A percentile compares a stretch with the other conserved stretches of the same genome.
phyloP scores from a whole-genome alignment of 2,113 vertebrate genomes.

The Neofelis nebulosa region DNA sequence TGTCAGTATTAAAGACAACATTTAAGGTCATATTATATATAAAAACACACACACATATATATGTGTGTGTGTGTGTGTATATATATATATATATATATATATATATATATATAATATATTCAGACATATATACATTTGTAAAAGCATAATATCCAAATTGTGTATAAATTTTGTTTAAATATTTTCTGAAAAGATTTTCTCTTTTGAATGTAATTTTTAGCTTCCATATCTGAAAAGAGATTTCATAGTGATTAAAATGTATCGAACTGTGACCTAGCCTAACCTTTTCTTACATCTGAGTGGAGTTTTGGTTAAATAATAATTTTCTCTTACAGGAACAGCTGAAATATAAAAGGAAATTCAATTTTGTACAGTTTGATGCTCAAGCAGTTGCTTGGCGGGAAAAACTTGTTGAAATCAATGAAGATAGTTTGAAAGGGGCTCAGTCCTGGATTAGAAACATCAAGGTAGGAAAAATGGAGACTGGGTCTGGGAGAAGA shows the following conservation, averaged over 20 bases:
- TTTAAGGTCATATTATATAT: neutral
- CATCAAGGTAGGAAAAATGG: conserved; percentile 85
- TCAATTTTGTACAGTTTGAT: conserved; percentile 90
- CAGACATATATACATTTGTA: neutral
- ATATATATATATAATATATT: neutral
- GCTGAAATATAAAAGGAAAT: conserved; percentile 85
- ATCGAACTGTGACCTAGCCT: neutral
- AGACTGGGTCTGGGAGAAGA: neutral
- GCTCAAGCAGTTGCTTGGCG: conserved; percentile 85
- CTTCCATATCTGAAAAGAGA: conserved; percentile 33
- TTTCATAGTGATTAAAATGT: neutral
- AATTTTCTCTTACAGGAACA: conserved; percentile 87
- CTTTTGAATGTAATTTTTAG: conserved; percentile 31
- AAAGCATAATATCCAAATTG: neutral
- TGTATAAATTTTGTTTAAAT: conserved; percentile 37
- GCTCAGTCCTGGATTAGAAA: conserved; percentile 87
- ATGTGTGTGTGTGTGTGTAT: neutral
- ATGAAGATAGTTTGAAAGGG: conserved; percentile 84
- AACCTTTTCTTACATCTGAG: conserved; percentile 2
- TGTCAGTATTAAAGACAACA: neutral
- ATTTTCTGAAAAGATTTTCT: conserved; percentile 19
- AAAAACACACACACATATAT: too few relatives aligned
- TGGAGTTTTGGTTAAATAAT: conserved; percentile 50
- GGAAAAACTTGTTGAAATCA: conserved; percentile 86
- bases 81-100: neutral